These are phyloP conservation scores for Periophthalmus modestus DNA, from an alignment of 2,113 vertebrate genomes.

Conservation along the genomic window DNA sequence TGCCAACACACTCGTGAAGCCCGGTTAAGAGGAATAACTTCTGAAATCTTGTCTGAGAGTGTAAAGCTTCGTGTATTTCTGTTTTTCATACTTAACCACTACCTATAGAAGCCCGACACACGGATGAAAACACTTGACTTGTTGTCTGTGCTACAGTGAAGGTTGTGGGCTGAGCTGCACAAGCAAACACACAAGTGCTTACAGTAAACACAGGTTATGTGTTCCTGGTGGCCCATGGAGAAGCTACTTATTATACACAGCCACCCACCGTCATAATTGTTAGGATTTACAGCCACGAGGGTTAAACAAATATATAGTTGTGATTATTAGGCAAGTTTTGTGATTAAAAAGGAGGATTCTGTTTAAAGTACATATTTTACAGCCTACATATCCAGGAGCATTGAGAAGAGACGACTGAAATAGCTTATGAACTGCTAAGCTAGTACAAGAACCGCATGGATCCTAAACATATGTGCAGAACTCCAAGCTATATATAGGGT, in stretches of 20 bases:
- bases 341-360: background rate
- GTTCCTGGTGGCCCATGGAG: slow-evolving; percentile 32
- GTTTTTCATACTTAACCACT: background rate
- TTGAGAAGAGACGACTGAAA: too few species aligned
- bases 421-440: too few species aligned
- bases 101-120: background rate
- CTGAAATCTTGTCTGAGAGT: background rate
- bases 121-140: slow-evolving; percentile 7
- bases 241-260: slow-evolving; percentile 33
- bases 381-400: too few species aligned
- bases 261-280: slow-evolving; percentile 19
- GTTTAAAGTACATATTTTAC: too few species aligned
- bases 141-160: slow-evolving; percentile 26
- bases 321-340: background rate
- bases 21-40: background rate
- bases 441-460: too few species aligned
- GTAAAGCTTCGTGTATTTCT: background rate
- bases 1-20: background rate
- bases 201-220: slow-evolving; percentile 52
- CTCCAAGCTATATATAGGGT: too few species aligned
- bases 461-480: too few species aligned
- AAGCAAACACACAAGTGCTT: slow-evolving; percentile 55
- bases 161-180: slow-evolving; percentile 32
- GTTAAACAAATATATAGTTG: background rate
- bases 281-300: slow-evolving; percentile 8